Base-by-base conservation (phyloP, 2,888 invertebrate species). In the Andrena chrysosceles region DNA sequence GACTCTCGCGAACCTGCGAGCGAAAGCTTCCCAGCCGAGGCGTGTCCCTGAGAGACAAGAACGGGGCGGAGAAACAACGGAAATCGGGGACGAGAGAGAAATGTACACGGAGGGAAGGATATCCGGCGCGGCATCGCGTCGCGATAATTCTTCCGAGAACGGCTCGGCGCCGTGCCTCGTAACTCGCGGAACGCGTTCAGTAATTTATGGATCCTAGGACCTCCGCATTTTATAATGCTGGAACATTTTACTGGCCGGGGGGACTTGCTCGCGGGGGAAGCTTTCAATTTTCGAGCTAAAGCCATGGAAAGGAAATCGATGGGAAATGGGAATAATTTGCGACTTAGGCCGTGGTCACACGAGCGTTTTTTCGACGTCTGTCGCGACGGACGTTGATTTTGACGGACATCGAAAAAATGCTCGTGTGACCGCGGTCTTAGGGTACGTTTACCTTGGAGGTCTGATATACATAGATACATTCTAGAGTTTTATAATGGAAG, bases 61-160 rank as follows among this genome's bases (percentile, higher is more conserved):
- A 69, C 59, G 13, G 62, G 35, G 35, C 13, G 35, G 67, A 23
- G 35, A 31, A 31, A 70, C 59, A 76, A 69, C 69, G 59, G 69
- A 29, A 59, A 70, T 54, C 59, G 29, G n/a, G n/a, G 10, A 48
- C n/a, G 29, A 42, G 4, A 35, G 20, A 33, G 75, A 73, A 60
- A 71, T 59, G 77, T 31, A 48, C 16, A 54, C 42, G 48, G 6
- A n/a, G 13, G 20, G 26, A 31, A 16, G 71, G 70, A 71, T 76
- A 71, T 77, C 77, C 72, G 67, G 62, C 69, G 62, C 62, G 52
- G 77, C 49, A 64, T 49, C 71, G 67, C 54, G 77, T 69, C 78
- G 64, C 62, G 78, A 72, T 81, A 78, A 82, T 78, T 84, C 68
- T 75, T 77, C 35, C 13, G 52, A 48, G 71, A 63, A 54, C 59